These are phyloP conservation scores for Pseudomyrmex concolor DNA, from an alignment of 1,140 invertebrate species.

Conservation along the genomic window DNA sequence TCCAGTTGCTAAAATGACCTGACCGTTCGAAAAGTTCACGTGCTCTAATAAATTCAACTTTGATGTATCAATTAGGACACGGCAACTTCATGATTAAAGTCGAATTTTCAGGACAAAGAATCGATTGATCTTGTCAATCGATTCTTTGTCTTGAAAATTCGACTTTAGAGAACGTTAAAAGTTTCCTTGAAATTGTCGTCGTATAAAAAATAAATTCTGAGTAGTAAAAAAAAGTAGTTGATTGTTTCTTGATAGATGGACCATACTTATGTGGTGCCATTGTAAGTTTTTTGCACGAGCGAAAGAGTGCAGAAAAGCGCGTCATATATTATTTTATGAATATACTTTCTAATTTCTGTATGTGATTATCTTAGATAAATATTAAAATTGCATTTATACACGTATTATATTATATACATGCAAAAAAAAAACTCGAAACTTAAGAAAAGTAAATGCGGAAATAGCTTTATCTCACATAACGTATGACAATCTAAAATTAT, in stretches of 20 bases:
- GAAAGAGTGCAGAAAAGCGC: constrained; percentile 2
- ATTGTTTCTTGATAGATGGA: neutral
- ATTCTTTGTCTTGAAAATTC: too few relatives aligned
- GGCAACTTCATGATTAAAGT: constrained; percentile 41
- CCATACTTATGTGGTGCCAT: neutral
- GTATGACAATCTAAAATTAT: neutral
- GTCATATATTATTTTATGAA: neutral
- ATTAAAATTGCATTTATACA: neutral
- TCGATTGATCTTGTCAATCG: constrained; percentile 24
- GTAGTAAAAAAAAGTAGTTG: constrained; percentile 26
- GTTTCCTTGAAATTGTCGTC: neutral
- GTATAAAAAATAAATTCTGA: constrained; percentile 14
- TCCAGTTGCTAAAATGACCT: constrained; percentile 15
- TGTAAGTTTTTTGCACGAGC: constrained; percentile 26
- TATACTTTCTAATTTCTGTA: neutral
- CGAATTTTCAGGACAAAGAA: constrained; percentile 48
- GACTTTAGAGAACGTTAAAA: too few relatives aligned
- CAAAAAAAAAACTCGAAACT: neutral
- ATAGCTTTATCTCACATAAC: neutral
- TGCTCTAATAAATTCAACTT: constrained; percentile 49
- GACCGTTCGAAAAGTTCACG: neutral
- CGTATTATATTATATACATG: neutral
- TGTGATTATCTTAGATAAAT: neutral
- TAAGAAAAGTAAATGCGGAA: neutral
- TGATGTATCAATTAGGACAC: constrained; percentile 39